Evolutionary conservation across 2,888 invertebrate genomes (phyloP).

Genomic region (Sipha maydis): DNA sequence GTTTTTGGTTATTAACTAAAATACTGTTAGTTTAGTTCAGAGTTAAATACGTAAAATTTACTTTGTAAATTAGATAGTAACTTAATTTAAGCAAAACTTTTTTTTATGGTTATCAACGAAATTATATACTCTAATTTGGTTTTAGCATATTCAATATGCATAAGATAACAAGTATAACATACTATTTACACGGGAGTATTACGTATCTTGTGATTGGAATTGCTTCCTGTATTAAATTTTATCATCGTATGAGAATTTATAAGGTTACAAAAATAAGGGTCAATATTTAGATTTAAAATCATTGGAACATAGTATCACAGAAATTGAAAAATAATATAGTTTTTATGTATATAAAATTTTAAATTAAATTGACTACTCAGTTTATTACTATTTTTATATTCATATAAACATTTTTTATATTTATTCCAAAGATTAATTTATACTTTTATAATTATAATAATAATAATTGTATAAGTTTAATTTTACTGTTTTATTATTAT

Average conservation of each 20-base stretch:
- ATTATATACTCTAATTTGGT: neutral
- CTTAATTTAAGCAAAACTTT: neutral
- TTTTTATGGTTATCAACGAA: neutral
- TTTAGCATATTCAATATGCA: neutral
- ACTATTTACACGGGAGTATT: neutral
- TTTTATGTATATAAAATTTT: neutral
- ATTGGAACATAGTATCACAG: neutral
- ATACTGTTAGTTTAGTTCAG: neutral
- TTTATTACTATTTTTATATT: neutral
- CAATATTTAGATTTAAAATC: neutral
- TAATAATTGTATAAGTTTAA: too few species aligned
- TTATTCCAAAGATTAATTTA: too few species aligned
- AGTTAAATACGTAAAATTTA: neutral
- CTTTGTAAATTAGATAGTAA: neutral
- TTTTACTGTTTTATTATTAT: too few species aligned
- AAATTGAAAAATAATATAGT: neutral
- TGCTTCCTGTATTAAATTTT: neutral
- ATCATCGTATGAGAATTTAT: neutral
- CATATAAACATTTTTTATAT: too few species aligned
- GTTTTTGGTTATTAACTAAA: neutral
- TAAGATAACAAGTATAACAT: neutral
- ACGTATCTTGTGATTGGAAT: constrained; percentile 2
- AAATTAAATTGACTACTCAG: neutral
- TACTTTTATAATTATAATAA: too few species aligned
- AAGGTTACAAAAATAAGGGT: neutral